phyloP scores from a whole-genome alignment of 1,140 invertebrate species.

The Drosophila sechellia region DNA sequence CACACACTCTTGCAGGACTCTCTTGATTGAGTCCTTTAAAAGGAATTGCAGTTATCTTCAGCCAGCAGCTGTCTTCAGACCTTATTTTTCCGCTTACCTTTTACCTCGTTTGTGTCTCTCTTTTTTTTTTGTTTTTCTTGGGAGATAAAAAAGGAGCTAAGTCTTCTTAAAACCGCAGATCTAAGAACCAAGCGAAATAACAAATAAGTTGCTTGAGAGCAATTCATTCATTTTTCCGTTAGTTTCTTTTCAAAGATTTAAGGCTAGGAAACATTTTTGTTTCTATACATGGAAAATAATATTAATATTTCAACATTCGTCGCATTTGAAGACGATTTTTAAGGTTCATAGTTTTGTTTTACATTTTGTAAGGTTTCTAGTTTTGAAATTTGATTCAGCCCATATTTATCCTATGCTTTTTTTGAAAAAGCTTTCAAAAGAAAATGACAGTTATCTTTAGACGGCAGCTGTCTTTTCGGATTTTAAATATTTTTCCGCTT shows the following conservation, averaged over 20 bases:
- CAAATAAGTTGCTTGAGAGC: background rate
- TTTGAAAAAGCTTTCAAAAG: constrained; percentile 23
- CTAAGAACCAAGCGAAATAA: background rate
- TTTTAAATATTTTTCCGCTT: constrained; percentile 8
- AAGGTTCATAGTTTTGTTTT: too few species aligned
- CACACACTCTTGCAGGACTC: constrained; percentile 24
- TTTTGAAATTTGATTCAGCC: too few species aligned
- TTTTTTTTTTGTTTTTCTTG: background rate
- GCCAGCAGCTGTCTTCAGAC: constrained; percentile 36
- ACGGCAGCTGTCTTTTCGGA: constrained; percentile 40
- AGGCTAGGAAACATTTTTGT: too few species aligned
- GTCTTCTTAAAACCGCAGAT: background rate
- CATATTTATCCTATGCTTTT: background rate
- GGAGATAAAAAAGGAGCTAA: background rate
- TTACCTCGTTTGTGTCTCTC: background rate
- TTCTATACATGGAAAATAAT: background rate
- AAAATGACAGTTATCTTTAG: constrained; percentile 50
- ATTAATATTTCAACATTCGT: too few species aligned
- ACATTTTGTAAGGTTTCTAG: too few species aligned
- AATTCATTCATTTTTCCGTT: background rate
- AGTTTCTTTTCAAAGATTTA: background rate
- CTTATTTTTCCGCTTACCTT: constrained; percentile 5
- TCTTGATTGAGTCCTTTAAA: constrained; percentile 67
- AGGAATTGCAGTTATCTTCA: constrained; percentile 53
- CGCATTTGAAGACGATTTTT: too few species aligned